Evolutionary conservation across 2,113 vertebrate species (phyloP).

Genomic region (Coregonus clupeaformis): DNA sequence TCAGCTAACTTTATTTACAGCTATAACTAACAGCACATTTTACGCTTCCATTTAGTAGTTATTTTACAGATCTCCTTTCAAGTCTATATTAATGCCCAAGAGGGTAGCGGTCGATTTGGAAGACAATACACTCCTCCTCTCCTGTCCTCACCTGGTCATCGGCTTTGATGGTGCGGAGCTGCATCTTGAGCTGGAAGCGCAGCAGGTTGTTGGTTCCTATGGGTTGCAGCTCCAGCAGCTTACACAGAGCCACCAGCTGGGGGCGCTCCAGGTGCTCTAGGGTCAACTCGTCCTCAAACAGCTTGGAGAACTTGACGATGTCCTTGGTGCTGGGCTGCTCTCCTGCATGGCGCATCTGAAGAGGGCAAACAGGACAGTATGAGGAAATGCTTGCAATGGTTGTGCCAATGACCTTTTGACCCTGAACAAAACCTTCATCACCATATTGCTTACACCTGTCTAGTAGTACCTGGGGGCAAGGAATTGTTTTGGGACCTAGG

Average conservation of each 20-base stretch:
- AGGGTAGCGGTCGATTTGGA: no score
- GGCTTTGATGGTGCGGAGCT: slow-evolving; percentile 85
- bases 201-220: slow-evolving; percentile 96
- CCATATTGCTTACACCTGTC: no score
- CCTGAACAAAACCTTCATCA: no score
- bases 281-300: slow-evolving; percentile 94
- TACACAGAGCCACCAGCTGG: slow-evolving; percentile 91
- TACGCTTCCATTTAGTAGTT: no score
- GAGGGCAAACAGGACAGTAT: not conserved
- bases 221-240: slow-evolving; percentile 89
- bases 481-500: no score
- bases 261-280: slow-evolving; percentile 88
- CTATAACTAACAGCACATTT: no score
- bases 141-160: slow-evolving; percentile 84
- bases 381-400: not conserved
- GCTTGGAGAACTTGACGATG: slow-evolving; percentile 88
- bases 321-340: slow-evolving; percentile 88
- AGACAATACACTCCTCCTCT: no score
- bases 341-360: slow-evolving; percentile 83
- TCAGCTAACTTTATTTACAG: no score
- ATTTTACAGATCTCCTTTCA: no score
- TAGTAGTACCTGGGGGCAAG: no score
- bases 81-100: no score
- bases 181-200: slow-evolving; percentile 90
- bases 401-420: no score